Percentiles rank a stretch among this genome's conserved stretches.
These are phyloP conservation scores for Psococerastis gibbosa DNA, from an alignment of 2,888 invertebrate species.

Conservation along the genomic window DNA sequence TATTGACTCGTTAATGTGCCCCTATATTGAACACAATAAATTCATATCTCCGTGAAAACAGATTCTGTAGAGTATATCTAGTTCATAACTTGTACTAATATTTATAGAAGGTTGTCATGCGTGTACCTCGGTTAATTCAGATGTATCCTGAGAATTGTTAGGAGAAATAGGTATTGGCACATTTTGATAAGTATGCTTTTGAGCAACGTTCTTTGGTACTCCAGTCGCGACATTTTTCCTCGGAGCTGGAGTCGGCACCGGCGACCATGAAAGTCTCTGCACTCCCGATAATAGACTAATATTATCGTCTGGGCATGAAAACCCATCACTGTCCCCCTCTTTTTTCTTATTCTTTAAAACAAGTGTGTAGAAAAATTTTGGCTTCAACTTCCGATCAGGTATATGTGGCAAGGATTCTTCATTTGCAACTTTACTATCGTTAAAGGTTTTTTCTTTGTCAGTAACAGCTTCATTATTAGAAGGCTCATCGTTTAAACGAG, in stretches of 20 bases:
- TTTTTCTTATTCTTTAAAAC: neutral
- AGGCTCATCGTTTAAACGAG: neutral
- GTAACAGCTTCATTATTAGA: slow-evolving; percentile 9
- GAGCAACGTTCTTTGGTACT: slow-evolving; percentile 13
- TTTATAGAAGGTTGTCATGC: no score
- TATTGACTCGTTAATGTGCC: no score
- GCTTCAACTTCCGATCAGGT: slow-evolving; percentile 3
- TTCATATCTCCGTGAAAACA: no score
- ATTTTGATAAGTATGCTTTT: slow-evolving; percentile 32
- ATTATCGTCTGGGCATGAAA: neutral
- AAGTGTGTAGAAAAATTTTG: neutral
- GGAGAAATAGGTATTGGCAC: slow-evolving; percentile 31
- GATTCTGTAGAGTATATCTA: no score
- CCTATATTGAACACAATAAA: no score
- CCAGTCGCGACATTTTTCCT: slow-evolving; percentile 17
- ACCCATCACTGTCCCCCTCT: neutral
- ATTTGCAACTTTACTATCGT: slow-evolving; percentile 2
- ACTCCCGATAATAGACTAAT: slow-evolving; percentile 4
- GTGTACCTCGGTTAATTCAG: no score
- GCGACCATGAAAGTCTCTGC: slow-evolving; percentile 1
- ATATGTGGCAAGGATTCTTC: slow-evolving; percentile 3
- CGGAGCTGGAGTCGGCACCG: slow-evolving; percentile 20
- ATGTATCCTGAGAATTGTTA: slow-evolving; percentile 16
- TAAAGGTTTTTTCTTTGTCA: neutral
- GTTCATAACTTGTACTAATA: no score